Base-by-base conservation (phyloP, 2,797 vertebrate genomes). In the Amniataba percoides region DNA sequence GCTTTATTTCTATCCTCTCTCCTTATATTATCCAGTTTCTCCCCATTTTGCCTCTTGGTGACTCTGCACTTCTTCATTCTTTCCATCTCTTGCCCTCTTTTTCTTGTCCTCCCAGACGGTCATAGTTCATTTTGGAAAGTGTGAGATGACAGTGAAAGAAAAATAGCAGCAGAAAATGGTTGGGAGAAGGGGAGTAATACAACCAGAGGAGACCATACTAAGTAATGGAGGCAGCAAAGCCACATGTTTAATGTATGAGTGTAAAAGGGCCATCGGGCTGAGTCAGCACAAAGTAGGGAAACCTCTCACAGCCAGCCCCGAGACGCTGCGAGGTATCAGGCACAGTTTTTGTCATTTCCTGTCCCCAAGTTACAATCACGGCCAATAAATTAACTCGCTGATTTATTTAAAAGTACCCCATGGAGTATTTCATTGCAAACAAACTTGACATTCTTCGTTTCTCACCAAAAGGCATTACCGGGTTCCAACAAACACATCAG, bases 211-310 rank as follows among this genome's bases (percentile, higher is more conserved):
- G 77, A 43, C 51, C 9, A 0, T 57, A 21, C 48, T 8, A 70
- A 79, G 56, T 58, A 14, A 65, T 13, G 65, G 61, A 61, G 66
- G 25, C 70, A 43, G 21, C 51, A 31, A 60, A 52, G 36, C 70
- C 14, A 18, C 40, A 78, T 88, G 78, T 85, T 89, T 89, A 81
- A 89, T 87, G 72, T 57, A 81, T 71, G 69, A 80, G 63, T 31
- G 12, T 49, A 18, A 58, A 27, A 42, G 7, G 4, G 19, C 39
- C 48, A 13, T 69, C 57, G 56, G 11, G 81, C 80, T 88, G 84
- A 88, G 57, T 80, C 71, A 74, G 79, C 69, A 13, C 23, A 86
- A 86, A 74, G 49, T 1, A 39, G 18, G 11, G 58, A 81, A 70
- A 71, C 64, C 61, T 74, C 21, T 83, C 64, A 66, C 58, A 58